These are phyloP conservation scores for Ascidia mentula DNA, from an alignment of 23 tunicate genomes.

Conservation along the genomic window DNA sequence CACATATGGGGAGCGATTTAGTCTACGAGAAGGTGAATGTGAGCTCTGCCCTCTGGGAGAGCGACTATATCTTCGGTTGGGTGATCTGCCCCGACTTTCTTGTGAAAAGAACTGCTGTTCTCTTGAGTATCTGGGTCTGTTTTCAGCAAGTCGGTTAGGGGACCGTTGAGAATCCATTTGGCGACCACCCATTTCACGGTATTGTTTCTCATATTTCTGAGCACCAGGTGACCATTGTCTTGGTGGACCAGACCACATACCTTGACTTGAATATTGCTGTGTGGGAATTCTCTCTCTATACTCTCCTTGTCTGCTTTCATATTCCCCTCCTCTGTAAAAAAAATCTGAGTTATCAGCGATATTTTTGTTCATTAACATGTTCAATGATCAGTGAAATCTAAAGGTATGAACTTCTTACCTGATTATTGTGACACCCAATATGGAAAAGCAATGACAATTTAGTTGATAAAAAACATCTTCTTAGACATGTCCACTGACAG, in stretches of 20 bases:
- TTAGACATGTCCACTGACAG: too few species aligned
- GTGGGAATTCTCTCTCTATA: not conserved
- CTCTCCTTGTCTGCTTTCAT: not conserved
- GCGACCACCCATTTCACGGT: not conserved
- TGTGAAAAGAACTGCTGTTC: not conserved
- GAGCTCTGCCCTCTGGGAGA: slow-evolving; percentile 22
- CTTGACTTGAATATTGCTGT: not conserved
- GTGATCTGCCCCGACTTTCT: not conserved
- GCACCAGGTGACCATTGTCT: slow-evolving; percentile 5
- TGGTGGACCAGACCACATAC: not conserved
- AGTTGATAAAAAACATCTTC: too few species aligned
- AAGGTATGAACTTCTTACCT: too few species aligned
- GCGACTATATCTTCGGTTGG: not conserved
- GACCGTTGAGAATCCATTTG: not conserved
- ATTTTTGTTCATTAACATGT: not conserved
- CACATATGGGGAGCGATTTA: slow-evolving; percentile 26
- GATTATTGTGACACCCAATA: too few species aligned
- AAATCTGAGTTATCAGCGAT: not conserved
- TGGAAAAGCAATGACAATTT: too few species aligned
- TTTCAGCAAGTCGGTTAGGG: too few species aligned
- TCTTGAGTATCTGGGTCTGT: not conserved
- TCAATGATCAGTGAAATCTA: too few species aligned
- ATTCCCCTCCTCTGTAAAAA: not conserved
- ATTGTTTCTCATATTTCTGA: not conserved
- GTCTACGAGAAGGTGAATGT: not conserved